Evolutionary conservation across 2,888 invertebrate genomes (phyloP), one percentile per base, ranked within the genome.

Genomic region (Timandra comae): DNA sequence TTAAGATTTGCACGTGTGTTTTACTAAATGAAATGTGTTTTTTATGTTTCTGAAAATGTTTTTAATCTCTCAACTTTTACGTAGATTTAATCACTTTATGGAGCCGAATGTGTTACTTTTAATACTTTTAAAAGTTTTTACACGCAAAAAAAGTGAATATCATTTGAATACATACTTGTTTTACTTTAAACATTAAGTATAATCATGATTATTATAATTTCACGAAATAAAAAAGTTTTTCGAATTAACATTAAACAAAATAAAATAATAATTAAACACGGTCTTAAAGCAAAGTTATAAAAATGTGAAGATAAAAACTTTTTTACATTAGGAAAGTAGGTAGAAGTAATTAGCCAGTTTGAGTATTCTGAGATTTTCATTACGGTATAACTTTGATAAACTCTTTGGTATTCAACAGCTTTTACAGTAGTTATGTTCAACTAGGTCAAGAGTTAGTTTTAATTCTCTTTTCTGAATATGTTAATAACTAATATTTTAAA

Each of bases 1-100:
- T 77, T 77, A 74, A 69, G 66, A 68, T 63, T 56, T 59, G 44
- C 58, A 50, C 54, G 58, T 56, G 47, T 58, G 54, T 49, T 54
- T 54, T 57, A 43, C 57, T 54, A 53, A 50, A 47, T 46, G 49
- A 48, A 58, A 63, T 55, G 56, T 51, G 41, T 56, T 59, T 56
- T 49, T 16, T 6, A 38, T 41, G 42, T 49, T 58, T 54, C 59
- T 37, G 54, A 45, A 52, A 35, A 35, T 26, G 35, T 53, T 59
- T 60, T 62, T 64, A 43, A 56, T 16, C 59, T 53, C 49, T 58
- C 44, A 34, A 28, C 36, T 30, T 29, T 33, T 30, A 43, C 39
- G 42, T 45, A 30, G 36, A 46, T 58, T 52, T 58, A 52, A 59
- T 61, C 56, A 56, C 52, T 50, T 35, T 41, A 29, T 40, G 12